These are phyloP conservation scores for Pseudolycoriella hygida DNA, from an alignment of 2,888 invertebrate species.

Conservation along the genomic window DNA sequence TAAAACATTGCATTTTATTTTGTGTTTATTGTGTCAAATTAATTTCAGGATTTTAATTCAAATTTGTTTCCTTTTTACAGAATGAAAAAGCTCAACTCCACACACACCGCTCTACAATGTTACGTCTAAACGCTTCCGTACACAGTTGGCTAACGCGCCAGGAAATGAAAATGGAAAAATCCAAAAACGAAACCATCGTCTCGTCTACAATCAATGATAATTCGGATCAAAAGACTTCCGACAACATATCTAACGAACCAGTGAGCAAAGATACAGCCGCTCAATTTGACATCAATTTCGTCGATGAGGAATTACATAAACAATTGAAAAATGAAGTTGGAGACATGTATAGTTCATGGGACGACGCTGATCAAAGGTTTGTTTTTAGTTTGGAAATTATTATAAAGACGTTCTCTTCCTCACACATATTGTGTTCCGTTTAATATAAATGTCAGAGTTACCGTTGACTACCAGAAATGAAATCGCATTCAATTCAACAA, in stretches of 20 bases:
- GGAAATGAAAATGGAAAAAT: conserved; percentile 19
- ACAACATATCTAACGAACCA: conserved; percentile 7
- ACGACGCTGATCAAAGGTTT: conserved; percentile 49
- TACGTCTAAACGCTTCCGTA: conserved; percentile 30
- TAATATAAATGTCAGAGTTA: too few relatives aligned
- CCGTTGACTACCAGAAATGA: neutral
- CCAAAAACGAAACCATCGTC: neutral
- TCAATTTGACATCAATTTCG: conserved; percentile 13
- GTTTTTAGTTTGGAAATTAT: conserved; percentile 11
- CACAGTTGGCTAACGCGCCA: conserved; percentile 31
- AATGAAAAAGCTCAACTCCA: conserved; percentile 25
- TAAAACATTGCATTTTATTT: too few relatives aligned
- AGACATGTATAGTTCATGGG: conserved; percentile 52
- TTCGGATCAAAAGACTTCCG: neutral
- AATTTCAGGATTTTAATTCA: neutral
- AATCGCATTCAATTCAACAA: conserved; percentile 4
- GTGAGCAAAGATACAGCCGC: conserved; percentile 11
- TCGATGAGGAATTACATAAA: conserved; percentile 28
- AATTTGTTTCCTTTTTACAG: conserved; percentile 15
- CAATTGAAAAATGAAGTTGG: conserved; percentile 48
- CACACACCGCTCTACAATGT: conserved; percentile 29
- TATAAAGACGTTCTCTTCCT: too few relatives aligned
- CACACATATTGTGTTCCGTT: too few relatives aligned
- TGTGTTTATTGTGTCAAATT: too few relatives aligned
- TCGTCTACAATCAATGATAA: conserved; percentile 3